Evolutionary conservation across 2,797 vertebrate species (phyloP).

Genomic region (Poeciliopsis gracilis): DNA sequence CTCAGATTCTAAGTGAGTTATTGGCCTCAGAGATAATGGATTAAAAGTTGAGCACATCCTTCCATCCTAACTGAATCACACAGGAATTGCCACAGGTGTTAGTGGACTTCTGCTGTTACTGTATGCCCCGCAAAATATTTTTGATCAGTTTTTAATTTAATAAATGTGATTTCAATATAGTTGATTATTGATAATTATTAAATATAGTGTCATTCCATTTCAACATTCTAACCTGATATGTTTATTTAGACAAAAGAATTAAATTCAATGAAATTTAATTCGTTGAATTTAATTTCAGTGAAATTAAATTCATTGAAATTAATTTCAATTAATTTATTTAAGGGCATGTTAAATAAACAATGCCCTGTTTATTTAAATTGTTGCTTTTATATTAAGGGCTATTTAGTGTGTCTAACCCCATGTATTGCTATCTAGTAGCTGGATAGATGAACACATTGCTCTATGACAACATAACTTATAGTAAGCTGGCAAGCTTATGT

Average conservation of each 20-base stretch:
- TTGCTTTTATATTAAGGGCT: no score
- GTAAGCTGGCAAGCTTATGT: no score
- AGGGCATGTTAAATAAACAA: no score
- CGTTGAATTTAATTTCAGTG: no score
- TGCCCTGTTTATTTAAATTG: no score
- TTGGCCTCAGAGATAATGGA: conserved; percentile 19
- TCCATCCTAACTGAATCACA: neutral
- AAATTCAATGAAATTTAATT: neutral
- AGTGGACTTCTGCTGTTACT: neutral
- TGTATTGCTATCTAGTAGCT: no score
- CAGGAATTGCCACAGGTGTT: neutral
- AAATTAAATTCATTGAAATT: no score
- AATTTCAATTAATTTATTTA: no score
- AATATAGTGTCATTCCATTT: neutral
- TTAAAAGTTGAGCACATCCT: neutral
- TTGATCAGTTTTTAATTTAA: neutral
- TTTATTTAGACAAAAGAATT: neutral
- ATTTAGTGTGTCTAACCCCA: no score
- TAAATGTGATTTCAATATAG: neutral
- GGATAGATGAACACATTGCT: no score
- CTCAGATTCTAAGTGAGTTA: conserved; percentile 16
- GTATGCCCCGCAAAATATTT: neutral
- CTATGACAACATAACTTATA: no score
- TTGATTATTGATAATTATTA: neutral
- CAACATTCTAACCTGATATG: neutral